phyloP scores from a whole-genome alignment of 2,113 vertebrate genomes.

The Isurus oxyrinchus region DNA sequence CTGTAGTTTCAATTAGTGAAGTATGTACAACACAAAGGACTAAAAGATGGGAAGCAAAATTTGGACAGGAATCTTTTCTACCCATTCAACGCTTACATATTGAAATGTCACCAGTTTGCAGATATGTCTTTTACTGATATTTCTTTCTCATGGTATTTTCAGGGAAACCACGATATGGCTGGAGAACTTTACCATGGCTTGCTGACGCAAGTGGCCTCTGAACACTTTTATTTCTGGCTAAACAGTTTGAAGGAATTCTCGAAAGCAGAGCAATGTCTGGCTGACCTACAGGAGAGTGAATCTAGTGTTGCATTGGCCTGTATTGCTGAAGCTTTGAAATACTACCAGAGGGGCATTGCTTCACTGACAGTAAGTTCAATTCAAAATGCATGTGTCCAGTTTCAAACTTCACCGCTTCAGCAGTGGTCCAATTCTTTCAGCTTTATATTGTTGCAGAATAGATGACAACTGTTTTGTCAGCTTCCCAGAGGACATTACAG shows the following conservation, averaged over 20 bases:
- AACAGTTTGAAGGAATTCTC: constrained; percentile 97
- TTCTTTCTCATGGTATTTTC: constrained; percentile 28
- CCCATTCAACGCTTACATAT: neutral
- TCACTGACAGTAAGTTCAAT: constrained; percentile 79
- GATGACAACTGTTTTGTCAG: neutral
- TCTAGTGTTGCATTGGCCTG: constrained; percentile 79
- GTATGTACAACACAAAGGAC: neutral
- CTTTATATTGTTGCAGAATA: neutral
- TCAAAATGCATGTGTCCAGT: neutral
- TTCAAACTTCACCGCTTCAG: neutral
- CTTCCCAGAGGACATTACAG: neutral
- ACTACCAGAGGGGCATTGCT: constrained; percentile 93
- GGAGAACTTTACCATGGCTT: constrained; percentile 89
- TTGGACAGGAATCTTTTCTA: neutral
- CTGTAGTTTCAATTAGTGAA: neutral
- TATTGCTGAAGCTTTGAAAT: constrained; percentile 85
- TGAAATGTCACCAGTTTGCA: neutral
- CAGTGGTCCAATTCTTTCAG: neutral
- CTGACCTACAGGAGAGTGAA: constrained; percentile 73
- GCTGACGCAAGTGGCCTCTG: constrained; percentile 88
- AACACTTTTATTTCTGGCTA: constrained; percentile 98
- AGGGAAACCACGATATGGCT: constrained; percentile 95
- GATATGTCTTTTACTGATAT: neutral
- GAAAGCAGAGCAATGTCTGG: constrained; percentile 83
- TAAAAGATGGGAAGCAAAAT: neutral